These are phyloP conservation scores for Choreutis nemorana DNA, from an alignment of 2,888 invertebrate species.

Conservation along the genomic window DNA sequence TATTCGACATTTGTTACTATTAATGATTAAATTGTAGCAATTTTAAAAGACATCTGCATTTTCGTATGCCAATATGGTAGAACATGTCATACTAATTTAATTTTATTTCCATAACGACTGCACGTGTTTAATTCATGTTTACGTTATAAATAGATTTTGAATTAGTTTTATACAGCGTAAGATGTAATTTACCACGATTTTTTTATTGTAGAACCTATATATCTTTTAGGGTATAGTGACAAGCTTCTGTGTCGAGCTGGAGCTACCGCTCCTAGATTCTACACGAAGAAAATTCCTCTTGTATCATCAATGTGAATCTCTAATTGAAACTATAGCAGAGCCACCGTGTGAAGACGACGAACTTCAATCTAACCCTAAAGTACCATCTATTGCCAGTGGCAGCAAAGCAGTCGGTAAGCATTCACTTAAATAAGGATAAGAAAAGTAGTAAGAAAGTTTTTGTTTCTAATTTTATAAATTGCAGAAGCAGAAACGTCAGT, in stretches of 20 bases:
- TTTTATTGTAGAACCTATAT: background rate
- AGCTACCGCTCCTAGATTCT: conserved; percentile 61
- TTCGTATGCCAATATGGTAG: no score
- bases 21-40: no score
- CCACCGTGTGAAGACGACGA: conserved; percentile 40
- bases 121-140: no score
- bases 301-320: conserved; percentile 34
- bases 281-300: conserved; percentile 39
- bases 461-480: background rate
- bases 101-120: no score
- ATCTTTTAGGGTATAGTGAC: conserved; percentile 34
- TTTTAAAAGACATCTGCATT: no score
- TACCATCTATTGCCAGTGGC: conserved; percentile 13
- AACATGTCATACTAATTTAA: no score
- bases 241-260: conserved; percentile 59
- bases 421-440: no score
- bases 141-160: no score
- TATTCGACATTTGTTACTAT: no score
- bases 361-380: conserved; percentile 15
- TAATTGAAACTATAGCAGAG: conserved; percentile 32
- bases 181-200: no score
- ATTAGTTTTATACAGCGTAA: no score
- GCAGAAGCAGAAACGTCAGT: conserved; percentile 19
- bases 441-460: conserved; percentile 16
- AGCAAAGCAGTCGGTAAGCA: conserved; percentile 20